These are phyloP conservation scores for Venusia cambrica DNA, from an alignment of 2,888 invertebrate genomes.

Conservation along the genomic window DNA sequence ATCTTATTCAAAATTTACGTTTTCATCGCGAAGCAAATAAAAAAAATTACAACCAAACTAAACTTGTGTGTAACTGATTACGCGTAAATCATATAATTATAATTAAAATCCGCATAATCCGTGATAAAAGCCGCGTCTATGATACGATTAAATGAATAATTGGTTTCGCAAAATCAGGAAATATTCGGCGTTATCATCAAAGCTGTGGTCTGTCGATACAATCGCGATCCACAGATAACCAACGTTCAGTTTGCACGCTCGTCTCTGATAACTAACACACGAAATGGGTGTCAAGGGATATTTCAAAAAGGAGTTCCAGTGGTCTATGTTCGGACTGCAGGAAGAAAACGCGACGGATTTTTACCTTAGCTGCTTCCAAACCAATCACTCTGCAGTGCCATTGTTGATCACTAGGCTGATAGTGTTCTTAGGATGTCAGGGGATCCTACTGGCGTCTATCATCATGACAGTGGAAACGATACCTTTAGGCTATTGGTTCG, in stretches of 20 bases:
- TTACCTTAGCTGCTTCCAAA: constrained; percentile 53
- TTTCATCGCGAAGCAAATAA: constrained; percentile 6
- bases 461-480: constrained; percentile 33
- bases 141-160: constrained; percentile 7
- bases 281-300: constrained; percentile 58
- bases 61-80: neutral
- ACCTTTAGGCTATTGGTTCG: constrained; percentile 47
- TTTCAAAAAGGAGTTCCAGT: constrained; percentile 49
- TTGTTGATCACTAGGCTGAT: constrained; percentile 48
- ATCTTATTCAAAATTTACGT: constrained; percentile 13
- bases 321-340: constrained; percentile 44
- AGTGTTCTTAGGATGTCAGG: constrained; percentile 50
- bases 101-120: neutral
- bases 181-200: constrained; percentile 33
- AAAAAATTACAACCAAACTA: constrained; percentile 2
- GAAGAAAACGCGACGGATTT: constrained; percentile 54
- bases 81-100: no score
- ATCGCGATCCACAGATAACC: constrained; percentile 40
- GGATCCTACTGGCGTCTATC: constrained; percentile 48
- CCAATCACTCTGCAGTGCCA: constrained; percentile 47
- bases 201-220: constrained; percentile 29
- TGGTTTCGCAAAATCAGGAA: constrained; percentile 26
- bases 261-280: constrained; percentile 13
- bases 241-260: constrained; percentile 18
- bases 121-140: neutral